Percentiles rank a stretch among this genome's conserved stretches.
phyloP scores from a whole-genome alignment of 2,797 vertebrate species.

The Alcedo atthis region DNA sequence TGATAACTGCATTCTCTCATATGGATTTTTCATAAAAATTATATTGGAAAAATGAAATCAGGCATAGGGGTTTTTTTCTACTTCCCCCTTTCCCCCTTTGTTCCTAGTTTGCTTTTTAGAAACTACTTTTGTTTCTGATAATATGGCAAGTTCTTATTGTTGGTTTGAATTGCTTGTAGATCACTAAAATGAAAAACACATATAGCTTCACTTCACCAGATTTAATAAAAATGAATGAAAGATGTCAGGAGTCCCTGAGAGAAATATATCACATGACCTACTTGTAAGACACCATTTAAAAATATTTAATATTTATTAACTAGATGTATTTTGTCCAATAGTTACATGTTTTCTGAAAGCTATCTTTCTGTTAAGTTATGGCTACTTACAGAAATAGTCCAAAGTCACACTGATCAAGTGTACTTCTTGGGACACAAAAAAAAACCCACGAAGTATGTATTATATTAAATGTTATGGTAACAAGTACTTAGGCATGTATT shows the following conservation, averaged over 20 bases:
- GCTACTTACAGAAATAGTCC: not conserved
- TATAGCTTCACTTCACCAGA: conserved; percentile 92
- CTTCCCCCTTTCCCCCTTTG: not conserved
- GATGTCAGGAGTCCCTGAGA: conserved; percentile 93
- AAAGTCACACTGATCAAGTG: not conserved
- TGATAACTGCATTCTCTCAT: not conserved
- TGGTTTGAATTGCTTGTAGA: conserved; percentile 77
- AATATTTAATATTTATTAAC: conserved; percentile 33
- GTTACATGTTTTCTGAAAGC: not conserved
- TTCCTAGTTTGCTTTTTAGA: not conserved
- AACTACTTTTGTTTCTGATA: conserved; percentile 8
- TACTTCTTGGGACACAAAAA: not conserved
- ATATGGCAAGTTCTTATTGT: not conserved
- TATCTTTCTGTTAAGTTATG: not conserved
- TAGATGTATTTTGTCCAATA: conserved; percentile 21
- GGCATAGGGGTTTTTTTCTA: not conserved
- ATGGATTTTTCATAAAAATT: not conserved
- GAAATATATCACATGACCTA: conserved; percentile 99
- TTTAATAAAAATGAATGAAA: conserved; percentile 97
- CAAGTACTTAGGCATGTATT: not conserved
- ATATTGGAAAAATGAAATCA: not conserved
- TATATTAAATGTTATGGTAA: not conserved
- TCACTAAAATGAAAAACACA: conserved; percentile 89
- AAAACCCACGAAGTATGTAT: rapidly evolving
- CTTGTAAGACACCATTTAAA: conserved; percentile 84